Percentiles rank a stretch among this genome's conserved stretches.
phyloP scores from a whole-genome alignment of 2,113 vertebrate species.

The Tychaedon coryphoeus region DNA sequence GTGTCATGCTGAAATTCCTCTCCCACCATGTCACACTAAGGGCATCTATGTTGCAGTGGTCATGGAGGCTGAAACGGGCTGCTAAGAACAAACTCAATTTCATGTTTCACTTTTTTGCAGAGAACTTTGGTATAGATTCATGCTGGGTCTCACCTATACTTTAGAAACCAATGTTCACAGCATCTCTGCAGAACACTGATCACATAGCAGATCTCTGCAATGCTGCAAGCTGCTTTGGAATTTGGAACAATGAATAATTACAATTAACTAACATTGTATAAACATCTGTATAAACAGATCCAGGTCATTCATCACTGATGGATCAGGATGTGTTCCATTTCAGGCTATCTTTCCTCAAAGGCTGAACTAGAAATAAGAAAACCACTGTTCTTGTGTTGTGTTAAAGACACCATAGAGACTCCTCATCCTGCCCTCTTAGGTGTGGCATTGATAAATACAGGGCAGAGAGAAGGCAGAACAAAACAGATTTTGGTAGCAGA shows the following conservation, averaged over 20 bases:
- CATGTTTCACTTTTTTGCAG: neutral
- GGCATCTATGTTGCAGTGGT: rapidly evolving
- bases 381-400: neutral
- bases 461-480: neutral
- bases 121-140: neutral
- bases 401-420: neutral
- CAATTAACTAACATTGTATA: neutral
- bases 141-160: neutral
- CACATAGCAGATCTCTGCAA: neutral
- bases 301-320: neutral
- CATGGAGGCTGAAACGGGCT: neutral
- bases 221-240: neutral
- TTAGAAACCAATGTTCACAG: neutral
- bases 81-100: neutral
- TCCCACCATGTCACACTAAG: rapidly evolving
- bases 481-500: neutral
- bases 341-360: neutral
- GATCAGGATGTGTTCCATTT: neutral
- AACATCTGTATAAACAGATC: neutral
- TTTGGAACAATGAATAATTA: neutral
- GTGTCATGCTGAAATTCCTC: neutral
- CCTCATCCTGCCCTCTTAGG: neutral
- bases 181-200: neutral
- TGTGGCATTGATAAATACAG: neutral
- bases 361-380: neutral